Percentiles rank a stretch among this genome's conserved stretches.
Conservation (phyloP, 2,888 invertebrate genomes). For the Icerya purchasi region DNA sequence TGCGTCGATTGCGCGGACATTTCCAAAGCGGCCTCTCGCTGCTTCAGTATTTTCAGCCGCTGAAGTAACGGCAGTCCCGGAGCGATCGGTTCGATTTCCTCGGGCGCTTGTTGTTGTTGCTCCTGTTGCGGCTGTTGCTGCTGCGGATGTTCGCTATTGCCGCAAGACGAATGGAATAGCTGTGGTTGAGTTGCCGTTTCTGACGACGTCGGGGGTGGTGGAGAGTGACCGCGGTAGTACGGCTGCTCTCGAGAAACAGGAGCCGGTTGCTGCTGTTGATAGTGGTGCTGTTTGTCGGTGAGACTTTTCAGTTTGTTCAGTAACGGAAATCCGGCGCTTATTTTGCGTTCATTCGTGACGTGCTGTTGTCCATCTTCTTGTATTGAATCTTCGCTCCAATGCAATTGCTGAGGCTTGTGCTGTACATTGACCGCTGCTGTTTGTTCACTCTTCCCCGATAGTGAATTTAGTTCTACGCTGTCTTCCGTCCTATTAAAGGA, state of each 20-base stretch:
- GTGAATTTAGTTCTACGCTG: constrained; percentile 46
- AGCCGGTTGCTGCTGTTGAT: constrained; percentile 26
- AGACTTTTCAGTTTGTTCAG: constrained; percentile 53
- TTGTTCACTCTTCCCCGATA: constrained; percentile 25
- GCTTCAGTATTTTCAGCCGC: background rate
- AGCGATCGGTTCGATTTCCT: background rate
- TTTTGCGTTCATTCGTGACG: constrained; percentile 20
- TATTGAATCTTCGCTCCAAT: constrained; percentile 47
- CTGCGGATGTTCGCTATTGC: constrained; percentile 46
- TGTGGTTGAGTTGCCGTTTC: background rate
- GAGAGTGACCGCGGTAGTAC: background rate
- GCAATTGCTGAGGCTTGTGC: no score
- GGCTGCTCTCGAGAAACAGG: background rate
- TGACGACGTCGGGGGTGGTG: background rate
- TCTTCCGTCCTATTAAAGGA: constrained; percentile 29
- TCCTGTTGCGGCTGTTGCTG: constrained; percentile 53
- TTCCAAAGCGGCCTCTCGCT: background rate
- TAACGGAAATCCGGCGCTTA: constrained; percentile 65
- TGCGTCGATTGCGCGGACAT: no score
- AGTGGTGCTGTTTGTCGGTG: constrained; percentile 51
- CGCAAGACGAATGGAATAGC: constrained; percentile 34
- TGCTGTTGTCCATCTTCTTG: constrained; percentile 25
- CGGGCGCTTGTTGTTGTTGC: constrained; percentile 37
- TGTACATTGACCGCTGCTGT: constrained; percentile 31
- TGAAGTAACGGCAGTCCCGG: background rate